Conservation (phyloP, 2,113 vertebrate genomes). For the Tyrannus savana region DNA sequence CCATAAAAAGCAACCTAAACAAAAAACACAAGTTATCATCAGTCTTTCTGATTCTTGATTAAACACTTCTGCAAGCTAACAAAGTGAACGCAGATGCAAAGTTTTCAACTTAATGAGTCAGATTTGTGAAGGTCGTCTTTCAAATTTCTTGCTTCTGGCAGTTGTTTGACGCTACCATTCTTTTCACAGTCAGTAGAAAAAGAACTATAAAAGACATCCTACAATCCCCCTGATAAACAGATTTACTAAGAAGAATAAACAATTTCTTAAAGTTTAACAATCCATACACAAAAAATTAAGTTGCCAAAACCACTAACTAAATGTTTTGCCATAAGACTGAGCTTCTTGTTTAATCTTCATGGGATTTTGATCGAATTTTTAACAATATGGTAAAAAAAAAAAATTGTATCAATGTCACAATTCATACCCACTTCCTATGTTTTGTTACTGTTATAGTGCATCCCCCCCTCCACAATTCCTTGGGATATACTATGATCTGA, state of each 20-base stretch:
- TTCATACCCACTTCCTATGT: neutral
- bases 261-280: neutral
- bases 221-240: neutral
- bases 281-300: neutral
- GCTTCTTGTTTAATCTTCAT: neutral
- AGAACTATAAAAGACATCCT: neutral
- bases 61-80: constrained; percentile 4
- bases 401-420: neutral
- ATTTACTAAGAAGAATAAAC: neutral
- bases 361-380: neutral
- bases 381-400: neutral
- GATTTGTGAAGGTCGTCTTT: neutral
- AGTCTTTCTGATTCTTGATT: constrained; percentile 38
- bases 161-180: neutral
- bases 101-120: constrained; percentile 18
- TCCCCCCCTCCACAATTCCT: too few relatives aligned
- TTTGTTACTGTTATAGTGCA: neutral
- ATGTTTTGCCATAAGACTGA: neutral
- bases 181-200: neutral
- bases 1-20: constrained; percentile 29
- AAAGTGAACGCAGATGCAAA: constrained; percentile 27
- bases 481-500: neutral
- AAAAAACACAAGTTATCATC: neutral
- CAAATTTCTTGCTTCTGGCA: neutral
- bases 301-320: neutral